Base-by-base conservation (phyloP, 23 tunicate species). In the Phallusia fumigata region DNA sequence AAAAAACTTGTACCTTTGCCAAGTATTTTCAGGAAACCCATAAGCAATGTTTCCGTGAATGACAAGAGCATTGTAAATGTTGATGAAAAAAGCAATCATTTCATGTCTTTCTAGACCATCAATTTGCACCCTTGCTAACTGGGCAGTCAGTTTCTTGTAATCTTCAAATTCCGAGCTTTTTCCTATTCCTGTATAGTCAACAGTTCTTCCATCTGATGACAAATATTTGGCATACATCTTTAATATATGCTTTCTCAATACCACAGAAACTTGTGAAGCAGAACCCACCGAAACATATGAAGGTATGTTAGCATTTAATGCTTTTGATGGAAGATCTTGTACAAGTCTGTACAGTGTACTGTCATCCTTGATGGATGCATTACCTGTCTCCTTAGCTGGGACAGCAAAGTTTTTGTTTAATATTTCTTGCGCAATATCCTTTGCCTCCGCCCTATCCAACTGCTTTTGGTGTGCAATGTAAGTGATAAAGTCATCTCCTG, bases 61-160 rank as follows among this genome's bases (percentile, higher is more conserved):
- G 19, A 95, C 95, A 32, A 95, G 81, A 0, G 99, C 99, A 69
- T 95, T 95, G 87, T 95, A 95, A 33, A 95, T 91, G 81, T 95
- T 95, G 50, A 95, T 87, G 73, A 90, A 95, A 50, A 95, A 95
- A 16, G 99, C 96, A 64, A 95, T 84, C 40, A 79, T 87, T 69
- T 90, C 92, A 31, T 90, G 89, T 22, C 88, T 73, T 18, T 89
- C n/a, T 44, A 95, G 18, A 18, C 50, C 53, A 19, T 87, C 86
- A 32, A 89, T 18, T 28, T 83, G 69, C 24, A 84, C 85, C 36
- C 98, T 50, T 73, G 89, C 93, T 47, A 93, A 51, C 35, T 88
- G 93, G 32, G 88, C 95, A 28, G 93, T 53, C 18, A 86, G 76
- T 31, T 80, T 22, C 30, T 83, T 91, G 80, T 84, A 95, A 16